Percentiles rank a stretch among this genome's conserved stretches.
These are phyloP conservation scores for Indri indri DNA, from an alignment of 2,113 vertebrate genomes.

Conservation along the genomic window DNA sequence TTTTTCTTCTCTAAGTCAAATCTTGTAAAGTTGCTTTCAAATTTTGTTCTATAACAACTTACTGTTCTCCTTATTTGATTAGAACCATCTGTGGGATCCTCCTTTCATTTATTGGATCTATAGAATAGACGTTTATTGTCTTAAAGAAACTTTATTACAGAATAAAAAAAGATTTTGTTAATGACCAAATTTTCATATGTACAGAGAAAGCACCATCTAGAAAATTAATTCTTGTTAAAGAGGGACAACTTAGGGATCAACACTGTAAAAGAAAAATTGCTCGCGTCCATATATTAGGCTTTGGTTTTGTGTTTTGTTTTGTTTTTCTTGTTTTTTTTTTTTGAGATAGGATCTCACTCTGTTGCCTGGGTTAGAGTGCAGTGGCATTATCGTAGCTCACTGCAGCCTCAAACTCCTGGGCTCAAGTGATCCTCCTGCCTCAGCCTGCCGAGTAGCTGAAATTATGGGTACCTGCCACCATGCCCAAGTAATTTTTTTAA, in stretches of 20 bases:
- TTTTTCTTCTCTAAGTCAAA: background rate
- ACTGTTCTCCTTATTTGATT: background rate
- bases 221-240: slow-evolving; percentile 26
- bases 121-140: background rate
- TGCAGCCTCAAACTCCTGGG: too few species aligned
- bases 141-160: background rate
- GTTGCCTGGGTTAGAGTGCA: too few species aligned
- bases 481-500: too few species aligned
- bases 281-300: background rate
- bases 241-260: background rate
- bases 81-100: background rate
- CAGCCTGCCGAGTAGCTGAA: too few species aligned
- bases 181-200: background rate
- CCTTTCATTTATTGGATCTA: background rate
- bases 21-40: background rate
- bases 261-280: background rate
- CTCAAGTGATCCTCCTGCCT: too few species aligned
- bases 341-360: too few species aligned
- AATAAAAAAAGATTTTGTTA: background rate
- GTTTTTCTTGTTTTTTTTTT: too few species aligned
- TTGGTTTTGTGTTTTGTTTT: too few species aligned
- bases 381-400: too few species aligned
- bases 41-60: background rate
- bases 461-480: too few species aligned
- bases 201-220: background rate